Evolutionary conservation across 2,888 invertebrate species (phyloP), one percentile per base, ranked within the genome.

Genomic region (Drosophila mulleri): DNA sequence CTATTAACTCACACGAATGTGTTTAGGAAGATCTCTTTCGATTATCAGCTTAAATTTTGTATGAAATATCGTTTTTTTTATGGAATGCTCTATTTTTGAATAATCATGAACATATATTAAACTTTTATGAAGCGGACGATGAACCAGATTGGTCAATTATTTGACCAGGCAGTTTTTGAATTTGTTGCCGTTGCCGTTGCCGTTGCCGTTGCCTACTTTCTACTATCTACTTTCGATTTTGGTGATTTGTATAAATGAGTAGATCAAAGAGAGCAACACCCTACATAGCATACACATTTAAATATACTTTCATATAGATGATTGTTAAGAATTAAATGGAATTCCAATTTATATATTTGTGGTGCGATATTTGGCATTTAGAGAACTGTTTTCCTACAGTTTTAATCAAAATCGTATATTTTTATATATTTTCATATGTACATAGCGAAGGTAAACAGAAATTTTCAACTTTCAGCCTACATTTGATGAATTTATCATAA

Each of bases 171-270:
- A n/a, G 8, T 29, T 29, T 29, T 8, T 8, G n/a, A n/a, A n/a
- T n/a, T n/a, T n/a, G n/a, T n/a, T n/a, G n/a, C n/a, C n/a, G n/a
- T n/a, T n/a, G n/a, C n/a, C n/a, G n/a, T n/a, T n/a, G n/a, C n/a
- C n/a, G n/a, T n/a, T n/a, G n/a, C n/a, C n/a, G n/a, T n/a, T n/a
- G n/a, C n/a, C n/a, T 29, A 52, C 35, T 52, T 52, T 52, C 52
- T 52, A 52, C 50, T 35, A 20, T 32, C 35, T 20, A 52, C 35
- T 35, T 52, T 52, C 16, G 35, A 20, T 35, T 20, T 35, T 35
- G 20, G 20, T 52, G 35, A 35, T 52, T 35, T 35, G 32, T 35
- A 14, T 35, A 35, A 52, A 35, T 52, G 8, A 9, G 14, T 52
- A 35, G 20, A 37, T 52, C 12, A 20, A n/a, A 8, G 14, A 16